phyloP scores from a whole-genome alignment of 2,797 vertebrate species.

The Glyptemys insculpta region DNA sequence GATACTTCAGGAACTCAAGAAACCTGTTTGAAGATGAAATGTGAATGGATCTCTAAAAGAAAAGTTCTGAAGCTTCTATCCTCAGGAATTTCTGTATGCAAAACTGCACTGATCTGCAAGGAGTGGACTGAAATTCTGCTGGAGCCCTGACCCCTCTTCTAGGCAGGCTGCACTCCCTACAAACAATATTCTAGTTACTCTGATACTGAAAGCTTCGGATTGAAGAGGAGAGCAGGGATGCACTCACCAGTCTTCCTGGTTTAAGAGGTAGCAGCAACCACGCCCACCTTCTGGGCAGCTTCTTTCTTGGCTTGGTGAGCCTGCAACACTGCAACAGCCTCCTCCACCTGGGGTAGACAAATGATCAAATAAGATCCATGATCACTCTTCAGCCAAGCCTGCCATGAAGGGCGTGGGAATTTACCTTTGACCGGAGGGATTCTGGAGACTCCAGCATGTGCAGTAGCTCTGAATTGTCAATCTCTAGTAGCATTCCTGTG shows the following conservation, averaged over 20 bases:
- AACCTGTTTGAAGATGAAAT: neutral
- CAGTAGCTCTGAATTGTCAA: conserved; percentile 97
- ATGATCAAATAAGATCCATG: neutral
- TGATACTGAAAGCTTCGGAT: neutral
- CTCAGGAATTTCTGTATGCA: rapidly evolving
- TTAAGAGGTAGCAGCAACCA: conserved; percentile 88
- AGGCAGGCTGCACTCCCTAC: rapidly evolving
- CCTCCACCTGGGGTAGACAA: conserved; percentile 88
- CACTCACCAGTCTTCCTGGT: conserved; percentile 78
- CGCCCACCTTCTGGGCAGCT: conserved; percentile 95
- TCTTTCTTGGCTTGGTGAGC: conserved; percentile 99
- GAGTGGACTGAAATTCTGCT: neutral
- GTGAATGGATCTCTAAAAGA: neutral
- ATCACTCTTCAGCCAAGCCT: neutral
- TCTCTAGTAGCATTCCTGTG: conserved; percentile 98
- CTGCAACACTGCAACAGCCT: conserved; percentile 96
- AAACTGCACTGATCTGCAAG: neutral
- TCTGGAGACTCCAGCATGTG: conserved; percentile 99
- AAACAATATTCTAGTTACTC: rapidly evolving
- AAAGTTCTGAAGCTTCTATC: neutral
- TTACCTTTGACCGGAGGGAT: conserved; percentile 96
- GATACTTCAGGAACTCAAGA: neutral
- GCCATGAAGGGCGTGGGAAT: rapidly evolving
- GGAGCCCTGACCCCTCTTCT: rapidly evolving
- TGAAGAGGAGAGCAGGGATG: rapidly evolving